Percentiles rank a stretch among this genome's conserved stretches.
Evolutionary conservation across 1,140 invertebrate genomes (phyloP).

Genomic region (Diprion similis): DNA sequence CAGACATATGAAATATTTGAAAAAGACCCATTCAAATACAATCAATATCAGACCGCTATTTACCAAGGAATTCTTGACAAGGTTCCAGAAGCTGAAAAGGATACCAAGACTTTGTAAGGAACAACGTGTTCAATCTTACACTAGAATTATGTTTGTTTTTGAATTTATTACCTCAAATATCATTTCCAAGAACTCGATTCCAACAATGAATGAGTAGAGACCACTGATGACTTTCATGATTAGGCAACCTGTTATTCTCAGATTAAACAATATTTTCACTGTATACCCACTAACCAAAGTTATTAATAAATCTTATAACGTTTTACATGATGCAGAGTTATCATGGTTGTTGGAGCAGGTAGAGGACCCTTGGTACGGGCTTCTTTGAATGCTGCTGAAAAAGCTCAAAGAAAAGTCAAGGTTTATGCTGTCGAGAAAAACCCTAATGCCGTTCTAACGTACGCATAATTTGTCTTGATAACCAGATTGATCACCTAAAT

Average conservation of each 20-base stretch:
- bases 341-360: constrained; percentile 96
- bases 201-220: too few species aligned
- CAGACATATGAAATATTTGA: constrained; percentile 99
- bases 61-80: constrained; percentile 74
- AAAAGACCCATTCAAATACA: constrained; percentile 97
- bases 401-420: constrained; percentile 68
- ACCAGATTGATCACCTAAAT: constrained; percentile 4
- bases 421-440: constrained; percentile 99
- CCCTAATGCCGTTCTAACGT: constrained; percentile 93
- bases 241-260: background rate
- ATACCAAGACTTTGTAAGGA: constrained; percentile 56
- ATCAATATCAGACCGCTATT: constrained; percentile 87
- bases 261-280: constrained; percentile 11
- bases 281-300: background rate
- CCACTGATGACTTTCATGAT: background rate
- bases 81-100: constrained; percentile 31
- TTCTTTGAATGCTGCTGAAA: constrained; percentile 79
- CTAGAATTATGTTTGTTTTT: too few species aligned
- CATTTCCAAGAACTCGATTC: too few species aligned
- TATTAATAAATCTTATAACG: constrained; percentile 9
- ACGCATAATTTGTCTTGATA: constrained; percentile 40
- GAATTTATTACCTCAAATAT: too few species aligned
- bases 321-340: constrained; percentile 60
- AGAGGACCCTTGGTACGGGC: constrained; percentile 92
- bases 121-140: too few species aligned